Conservation (phyloP, 2,797 vertebrate species). For the Xerus rutilus region DNA sequence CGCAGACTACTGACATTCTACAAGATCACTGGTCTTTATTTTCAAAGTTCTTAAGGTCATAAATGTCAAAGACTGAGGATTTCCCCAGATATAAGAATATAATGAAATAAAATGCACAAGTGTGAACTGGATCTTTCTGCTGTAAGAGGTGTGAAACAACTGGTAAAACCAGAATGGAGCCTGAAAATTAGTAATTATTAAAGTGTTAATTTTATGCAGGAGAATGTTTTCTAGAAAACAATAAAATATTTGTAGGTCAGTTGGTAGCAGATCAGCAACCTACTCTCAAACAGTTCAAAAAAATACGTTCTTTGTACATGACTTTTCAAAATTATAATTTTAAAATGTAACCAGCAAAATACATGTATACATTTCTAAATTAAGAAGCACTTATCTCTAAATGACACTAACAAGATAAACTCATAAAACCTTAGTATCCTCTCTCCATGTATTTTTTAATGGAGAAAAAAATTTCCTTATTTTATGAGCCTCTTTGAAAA, state of each 20-base stretch:
- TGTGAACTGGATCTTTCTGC: neutral
- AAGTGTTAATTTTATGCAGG: neutral
- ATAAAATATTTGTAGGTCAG: neutral
- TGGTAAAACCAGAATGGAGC: neutral
- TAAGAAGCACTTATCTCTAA: neutral
- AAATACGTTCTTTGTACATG: neutral
- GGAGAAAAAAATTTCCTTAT: neutral
- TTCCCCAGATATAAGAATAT: neutral
- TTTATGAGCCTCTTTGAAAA: slow-evolving; percentile 5
- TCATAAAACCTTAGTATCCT: neutral
- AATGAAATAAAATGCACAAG: neutral
- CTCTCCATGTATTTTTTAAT: neutral
- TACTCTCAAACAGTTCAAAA: neutral
- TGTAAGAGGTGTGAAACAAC: neutral
- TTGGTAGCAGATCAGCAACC: neutral
- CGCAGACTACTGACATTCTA: neutral
- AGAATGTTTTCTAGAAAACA: slow-evolving; percentile 8
- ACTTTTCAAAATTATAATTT: slow-evolving; percentile 10
- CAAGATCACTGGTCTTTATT: neutral
- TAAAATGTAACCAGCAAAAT: neutral
- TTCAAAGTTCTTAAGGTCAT: neutral
- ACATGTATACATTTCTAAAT: neutral
- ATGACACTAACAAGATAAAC: neutral
- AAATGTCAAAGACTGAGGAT: neutral
- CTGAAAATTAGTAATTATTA: neutral